Conservation (phyloP, 2,113 vertebrate genomes). For the Daphoenositta chrysoptera region DNA sequence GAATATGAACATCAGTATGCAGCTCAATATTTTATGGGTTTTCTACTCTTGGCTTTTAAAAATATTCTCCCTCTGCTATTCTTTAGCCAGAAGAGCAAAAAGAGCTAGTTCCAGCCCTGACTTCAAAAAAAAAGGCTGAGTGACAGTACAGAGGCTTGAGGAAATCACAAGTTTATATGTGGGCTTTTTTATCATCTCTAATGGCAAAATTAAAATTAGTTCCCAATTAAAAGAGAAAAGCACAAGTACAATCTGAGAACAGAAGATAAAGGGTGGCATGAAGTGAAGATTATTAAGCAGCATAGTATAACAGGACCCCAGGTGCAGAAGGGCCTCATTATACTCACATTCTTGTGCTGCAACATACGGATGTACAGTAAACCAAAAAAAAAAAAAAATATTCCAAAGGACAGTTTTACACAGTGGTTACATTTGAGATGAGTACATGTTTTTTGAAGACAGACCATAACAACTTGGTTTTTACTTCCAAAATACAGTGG, state of each 20-base stretch:
- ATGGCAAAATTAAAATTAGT: conserved; percentile 76
- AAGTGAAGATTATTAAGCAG: conserved; percentile 69
- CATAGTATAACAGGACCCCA: conserved; percentile 60
- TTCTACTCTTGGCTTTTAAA: conserved; percentile 58
- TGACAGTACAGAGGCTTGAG: conserved; percentile 62
- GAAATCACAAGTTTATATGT: conserved; percentile 62
- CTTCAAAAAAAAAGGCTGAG: conserved; percentile 45
- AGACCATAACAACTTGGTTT: conserved; percentile 76
- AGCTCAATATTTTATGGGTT: conserved; percentile 69
- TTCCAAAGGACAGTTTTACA: conserved; percentile 62
- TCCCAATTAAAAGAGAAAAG: conserved; percentile 76
- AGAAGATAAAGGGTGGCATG: conserved; percentile 66
- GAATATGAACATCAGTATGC: conserved; percentile 39
- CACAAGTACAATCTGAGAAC: conserved; percentile 55
- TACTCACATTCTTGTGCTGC: conserved; percentile 62
- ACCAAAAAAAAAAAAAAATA: conserved; percentile 25
- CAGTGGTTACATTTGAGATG: conserved; percentile 63
- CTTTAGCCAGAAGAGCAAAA: conserved; percentile 69
- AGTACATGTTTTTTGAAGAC: conserved; percentile 74
- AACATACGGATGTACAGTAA: conserved; percentile 42
- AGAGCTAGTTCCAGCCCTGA: conserved; percentile 40
- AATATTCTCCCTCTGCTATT: conserved; percentile 59
- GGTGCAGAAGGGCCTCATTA: conserved; percentile 69
- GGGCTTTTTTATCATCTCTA: conserved; percentile 65
- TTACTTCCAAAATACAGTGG: conserved; percentile 82